Conservation (phyloP, 2,113 vertebrate species). For the Cygnus atratus region DNA sequence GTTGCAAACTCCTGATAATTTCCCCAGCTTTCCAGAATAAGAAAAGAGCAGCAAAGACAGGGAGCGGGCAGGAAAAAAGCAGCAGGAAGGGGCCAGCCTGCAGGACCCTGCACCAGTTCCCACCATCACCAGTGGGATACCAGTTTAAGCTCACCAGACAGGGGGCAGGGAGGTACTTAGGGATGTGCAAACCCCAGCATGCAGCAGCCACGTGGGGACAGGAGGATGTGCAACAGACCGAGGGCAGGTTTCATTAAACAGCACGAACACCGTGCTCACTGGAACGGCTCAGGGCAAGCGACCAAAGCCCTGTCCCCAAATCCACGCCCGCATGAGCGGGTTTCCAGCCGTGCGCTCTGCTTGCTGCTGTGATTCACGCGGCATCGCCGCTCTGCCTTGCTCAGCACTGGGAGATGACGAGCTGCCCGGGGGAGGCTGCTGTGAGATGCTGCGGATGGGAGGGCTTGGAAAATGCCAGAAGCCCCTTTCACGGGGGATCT, state of each 20-base stretch:
- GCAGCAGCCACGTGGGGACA: background rate
- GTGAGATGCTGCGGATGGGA: background rate
- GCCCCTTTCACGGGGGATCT: background rate
- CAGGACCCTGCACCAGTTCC: background rate
- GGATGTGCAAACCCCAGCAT: background rate
- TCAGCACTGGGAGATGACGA: background rate
- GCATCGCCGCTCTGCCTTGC: background rate
- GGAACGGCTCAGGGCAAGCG: background rate
- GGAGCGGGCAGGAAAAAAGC: background rate
- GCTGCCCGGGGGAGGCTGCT: background rate
- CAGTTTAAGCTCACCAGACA: background rate
- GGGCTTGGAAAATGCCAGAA: background rate
- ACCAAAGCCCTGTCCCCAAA: background rate
- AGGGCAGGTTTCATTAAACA: background rate
- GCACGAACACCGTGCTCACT: fast-evolving
- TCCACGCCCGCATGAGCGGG: background rate
- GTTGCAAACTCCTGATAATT: background rate
- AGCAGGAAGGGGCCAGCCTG: background rate
- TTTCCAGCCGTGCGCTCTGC: background rate
- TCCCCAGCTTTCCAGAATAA: background rate
- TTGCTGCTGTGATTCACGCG: background rate
- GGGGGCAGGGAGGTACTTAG: background rate
- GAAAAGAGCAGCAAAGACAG: background rate
- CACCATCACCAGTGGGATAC: background rate
- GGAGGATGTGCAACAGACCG: background rate